A percentile compares a stretch with the other conserved stretches of the same genome.
These are phyloP conservation scores for Drosophila jambulina DNA, from an alignment of 1,140 invertebrate species.

Conservation along the genomic window DNA sequence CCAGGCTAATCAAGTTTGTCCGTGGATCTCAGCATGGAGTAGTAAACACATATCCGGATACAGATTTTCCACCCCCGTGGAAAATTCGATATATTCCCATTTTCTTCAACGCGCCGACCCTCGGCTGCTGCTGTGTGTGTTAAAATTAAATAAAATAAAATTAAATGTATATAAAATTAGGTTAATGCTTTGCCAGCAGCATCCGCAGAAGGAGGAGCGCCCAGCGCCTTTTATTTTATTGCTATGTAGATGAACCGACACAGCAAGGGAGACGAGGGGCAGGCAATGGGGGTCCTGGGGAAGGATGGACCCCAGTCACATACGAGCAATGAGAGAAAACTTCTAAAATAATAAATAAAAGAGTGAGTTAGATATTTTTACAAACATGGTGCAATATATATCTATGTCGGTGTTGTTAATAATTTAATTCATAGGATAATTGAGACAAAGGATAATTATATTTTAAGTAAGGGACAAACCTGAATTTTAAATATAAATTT, in stretches of 20 bases:
- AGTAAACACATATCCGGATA: slow-evolving; percentile 2
- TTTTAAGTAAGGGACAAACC: background rate
- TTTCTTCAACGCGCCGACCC: background rate
- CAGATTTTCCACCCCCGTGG: slow-evolving; percentile 8
- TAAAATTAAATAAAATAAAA: slow-evolving; percentile 84
- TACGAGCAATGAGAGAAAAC: slow-evolving; percentile 24
- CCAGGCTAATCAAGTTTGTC: slow-evolving; percentile 34
- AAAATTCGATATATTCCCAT: slow-evolving; percentile 12
- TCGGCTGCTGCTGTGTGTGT: slow-evolving; percentile 46
- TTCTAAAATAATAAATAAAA: no score
- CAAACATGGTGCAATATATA: background rate
- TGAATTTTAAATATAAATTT: background rate
- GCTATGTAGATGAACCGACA: slow-evolving; percentile 80
- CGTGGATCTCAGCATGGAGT: slow-evolving; percentile 3
- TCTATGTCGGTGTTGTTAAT: background rate
- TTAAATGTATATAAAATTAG: slow-evolving; percentile 83
- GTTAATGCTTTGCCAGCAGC: slow-evolving; percentile 62
- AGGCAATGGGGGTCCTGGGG: slow-evolving; percentile 25
- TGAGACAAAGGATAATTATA: background rate
- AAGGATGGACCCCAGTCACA: slow-evolving; percentile 63
- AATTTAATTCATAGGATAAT: background rate
- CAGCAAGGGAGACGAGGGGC: slow-evolving; percentile 18
- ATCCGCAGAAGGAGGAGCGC: slow-evolving; percentile 25
- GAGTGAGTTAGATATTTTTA: no score
- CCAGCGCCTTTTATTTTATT: slow-evolving; percentile 79